These are phyloP conservation scores for Aricia agestis DNA, from an alignment of 1,140 invertebrate genomes.

Conservation along the genomic window DNA sequence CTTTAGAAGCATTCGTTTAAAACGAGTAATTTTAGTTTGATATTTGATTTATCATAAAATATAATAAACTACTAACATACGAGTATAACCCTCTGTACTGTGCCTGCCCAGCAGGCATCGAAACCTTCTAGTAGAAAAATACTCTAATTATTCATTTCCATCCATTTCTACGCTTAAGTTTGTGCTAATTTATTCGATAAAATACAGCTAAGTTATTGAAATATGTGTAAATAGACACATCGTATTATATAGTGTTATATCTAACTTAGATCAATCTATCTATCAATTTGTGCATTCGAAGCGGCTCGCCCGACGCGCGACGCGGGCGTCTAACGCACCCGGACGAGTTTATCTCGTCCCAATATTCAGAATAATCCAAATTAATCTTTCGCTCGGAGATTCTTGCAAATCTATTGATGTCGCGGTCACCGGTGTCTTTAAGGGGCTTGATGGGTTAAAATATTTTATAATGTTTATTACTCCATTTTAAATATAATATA, in stretches of 20 bases:
- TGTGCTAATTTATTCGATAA: neutral
- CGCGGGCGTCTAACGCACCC: slow-evolving; percentile 23
- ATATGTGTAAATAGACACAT: slow-evolving; percentile 28
- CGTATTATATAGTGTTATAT: slow-evolving; percentile 18
- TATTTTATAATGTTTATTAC: no score
- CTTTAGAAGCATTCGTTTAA: slow-evolving; percentile 1
- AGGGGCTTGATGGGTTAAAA: no score
- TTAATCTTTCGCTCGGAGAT: no score
- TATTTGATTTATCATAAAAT: neutral
- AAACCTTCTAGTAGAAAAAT: slow-evolving; percentile 32
- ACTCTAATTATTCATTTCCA: slow-evolving; percentile 20
- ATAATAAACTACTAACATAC: slow-evolving; percentile 1
- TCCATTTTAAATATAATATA: no score
- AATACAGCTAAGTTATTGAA: slow-evolving; percentile 14
- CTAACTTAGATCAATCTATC: slow-evolving; percentile 17
- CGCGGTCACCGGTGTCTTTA: no score
- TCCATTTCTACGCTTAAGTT: neutral
- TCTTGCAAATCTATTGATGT: no score
- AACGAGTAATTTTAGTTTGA: neutral
- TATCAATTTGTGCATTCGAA: slow-evolving; percentile 60
- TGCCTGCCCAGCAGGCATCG: neutral
- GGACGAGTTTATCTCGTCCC: neutral
- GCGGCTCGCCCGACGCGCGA: slow-evolving; percentile 42
- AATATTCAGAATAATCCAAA: no score
- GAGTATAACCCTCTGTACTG: neutral